Evolutionary conservation across 2,888 invertebrate genomes (phyloP).

Genomic region (Andrena bicolor): DNA sequence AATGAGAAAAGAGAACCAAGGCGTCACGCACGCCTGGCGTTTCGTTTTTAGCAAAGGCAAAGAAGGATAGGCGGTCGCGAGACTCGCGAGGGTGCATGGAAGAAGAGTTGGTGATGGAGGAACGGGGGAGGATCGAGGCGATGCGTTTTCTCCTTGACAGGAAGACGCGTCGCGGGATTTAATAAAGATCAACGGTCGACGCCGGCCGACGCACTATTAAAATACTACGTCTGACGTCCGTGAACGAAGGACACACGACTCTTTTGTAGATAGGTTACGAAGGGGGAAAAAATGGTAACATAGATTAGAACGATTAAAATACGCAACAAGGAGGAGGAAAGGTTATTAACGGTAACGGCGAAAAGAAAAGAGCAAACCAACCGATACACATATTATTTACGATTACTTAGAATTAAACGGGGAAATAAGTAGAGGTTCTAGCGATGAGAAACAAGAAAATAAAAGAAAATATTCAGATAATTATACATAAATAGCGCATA

Average conservation of each 20-base stretch:
- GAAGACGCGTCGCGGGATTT: constrained; percentile 57
- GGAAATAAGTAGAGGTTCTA: constrained; percentile 80
- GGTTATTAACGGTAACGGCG: constrained; percentile 50
- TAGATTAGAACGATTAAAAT: constrained; percentile 69
- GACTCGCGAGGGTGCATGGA: constrained; percentile 22
- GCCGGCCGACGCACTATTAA: constrained; percentile 46
- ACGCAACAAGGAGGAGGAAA: constrained; percentile 65
- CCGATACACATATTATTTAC: constrained; percentile 83
- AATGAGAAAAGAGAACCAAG: constrained; percentile 52
- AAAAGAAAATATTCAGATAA: constrained; percentile 67
- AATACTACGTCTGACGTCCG: constrained; percentile 50
- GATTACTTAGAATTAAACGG: constrained; percentile 80
- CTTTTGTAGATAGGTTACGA: constrained; percentile 72
- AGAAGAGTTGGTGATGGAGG: constrained; percentile 13
- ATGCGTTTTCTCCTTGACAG: constrained; percentile 39
- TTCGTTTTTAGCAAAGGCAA: constrained; percentile 40
- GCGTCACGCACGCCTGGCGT: constrained; percentile 43
- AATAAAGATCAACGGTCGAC: constrained; percentile 64
- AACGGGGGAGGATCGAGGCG: constrained; percentile 13
- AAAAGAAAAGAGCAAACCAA: constrained; percentile 61
- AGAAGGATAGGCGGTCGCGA: constrained; percentile 10
- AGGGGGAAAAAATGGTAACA: constrained; percentile 45
- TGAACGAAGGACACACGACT: constrained; percentile 51
- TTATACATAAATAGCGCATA: constrained; percentile 67
- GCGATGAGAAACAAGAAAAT: constrained; percentile 67